Evolutionary conservation across 1,140 invertebrate genomes (phyloP), one percentile per base, ranked within the genome.

Genomic region (Papilio polytes): DNA sequence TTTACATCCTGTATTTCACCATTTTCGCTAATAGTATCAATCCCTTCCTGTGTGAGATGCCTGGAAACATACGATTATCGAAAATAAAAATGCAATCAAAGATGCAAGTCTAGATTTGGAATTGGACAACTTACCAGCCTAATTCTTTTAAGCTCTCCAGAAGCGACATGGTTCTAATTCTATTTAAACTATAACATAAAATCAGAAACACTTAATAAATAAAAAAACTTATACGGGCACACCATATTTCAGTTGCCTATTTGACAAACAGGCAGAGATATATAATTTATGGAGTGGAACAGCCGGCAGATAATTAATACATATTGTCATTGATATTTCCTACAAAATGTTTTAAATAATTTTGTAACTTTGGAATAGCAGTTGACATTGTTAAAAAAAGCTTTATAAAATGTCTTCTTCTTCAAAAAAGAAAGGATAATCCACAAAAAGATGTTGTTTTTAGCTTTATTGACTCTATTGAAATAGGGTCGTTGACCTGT

Each of bases 31-130:
- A 97, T 95, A 87, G 95, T 90, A 86, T 97, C 95, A 80, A 96
- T 95, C 82, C 97, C 97, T 88, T 97, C 96, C 81, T 96, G 95
- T 81, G 97, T 96, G 73, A 97, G 93, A 89, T 96, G 95, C 97
- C 97, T 97, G 87, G 85, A 96, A 96, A 86, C 88, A 91, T 84
- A 86, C 82, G 84, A 86, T 88, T 83, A 51, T 85, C 87, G 81
- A 74, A 78, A 83, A 72, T 48, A 82, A 63, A 80, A 80, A 81
- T 83, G 82, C 81, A 78, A 83, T 51, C 22, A 70, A 70, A 70
- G 63, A 7, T 31, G 63, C 63, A 70, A 12, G 1, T 70, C 4
- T 2, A 63, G 59, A 63, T 12, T 31, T 36, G 1, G 3, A 36
- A 36, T 70, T 26, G 22, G 22, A 63, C 53, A 7, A 95, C 90